These are phyloP conservation scores for Aphaenogaster ashmeadi DNA, from an alignment of 1,140 invertebrate species.

Conservation along the genomic window DNA sequence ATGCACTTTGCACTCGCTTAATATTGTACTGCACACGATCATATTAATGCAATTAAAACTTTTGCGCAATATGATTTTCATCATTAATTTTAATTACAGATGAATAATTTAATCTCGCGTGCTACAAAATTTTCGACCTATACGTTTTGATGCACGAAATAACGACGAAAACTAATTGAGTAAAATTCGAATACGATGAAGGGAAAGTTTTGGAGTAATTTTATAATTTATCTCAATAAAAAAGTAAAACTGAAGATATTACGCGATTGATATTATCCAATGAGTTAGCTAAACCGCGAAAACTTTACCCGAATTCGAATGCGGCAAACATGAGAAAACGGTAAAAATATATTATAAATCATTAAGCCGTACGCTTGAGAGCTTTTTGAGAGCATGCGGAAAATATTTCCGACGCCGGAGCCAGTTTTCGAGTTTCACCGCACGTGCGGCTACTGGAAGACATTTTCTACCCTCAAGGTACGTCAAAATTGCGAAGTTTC, in stretches of 20 bases:
- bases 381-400: slow-evolving; percentile 3
- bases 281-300: not conserved
- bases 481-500: slow-evolving; percentile 68
- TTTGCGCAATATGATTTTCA: not conserved
- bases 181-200: not conserved
- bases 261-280: not conserved
- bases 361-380: slow-evolving; percentile 21
- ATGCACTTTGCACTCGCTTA: not conserved
- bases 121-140: not conserved
- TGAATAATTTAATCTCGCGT: not conserved
- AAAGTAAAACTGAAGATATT: not conserved
- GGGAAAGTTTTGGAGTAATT: not conserved
- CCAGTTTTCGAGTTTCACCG: slow-evolving; percentile 67
- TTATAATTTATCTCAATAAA: not conserved
- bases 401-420: slow-evolving; percentile 60
- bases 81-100: not conserved
- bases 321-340: not conserved
- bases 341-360: slow-evolving; percentile 16
- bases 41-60: slow-evolving; percentile 34
- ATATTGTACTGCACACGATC: slow-evolving; percentile 7
- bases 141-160: not conserved
- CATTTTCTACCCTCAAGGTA: slow-evolving; percentile 16
- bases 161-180: not conserved
- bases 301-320: not conserved
- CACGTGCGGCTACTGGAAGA: slow-evolving; percentile 63